Base-by-base conservation (phyloP, 2,113 vertebrate genomes). In the Stomatorhinus ivindoensis region DNA sequence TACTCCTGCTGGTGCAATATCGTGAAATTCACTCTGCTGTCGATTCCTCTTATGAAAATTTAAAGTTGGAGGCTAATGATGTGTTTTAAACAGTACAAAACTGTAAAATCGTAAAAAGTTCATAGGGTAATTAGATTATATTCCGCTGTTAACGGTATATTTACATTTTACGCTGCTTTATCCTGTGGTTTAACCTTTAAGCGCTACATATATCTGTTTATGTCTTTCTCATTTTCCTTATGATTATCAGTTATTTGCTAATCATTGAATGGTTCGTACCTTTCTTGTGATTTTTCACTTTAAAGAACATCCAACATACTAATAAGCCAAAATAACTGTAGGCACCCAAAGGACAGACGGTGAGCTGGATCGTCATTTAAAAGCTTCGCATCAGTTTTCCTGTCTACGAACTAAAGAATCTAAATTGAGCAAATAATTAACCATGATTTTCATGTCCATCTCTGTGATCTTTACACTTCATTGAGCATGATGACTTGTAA, bases 351-450 rank as follows among this genome's bases (percentile, higher is more conserved):
- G 42, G 53, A 89, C 47, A 27, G 2, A 51, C 47, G 10, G 69
- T n/a, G 39, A 46, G 3, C 39, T 24, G 47, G 35, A 73, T 88
- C 24, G 7, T 76, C 61, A 88, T 76, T 76, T 46, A 73, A 47
- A 47, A 35, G 21, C n/a, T 73, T n/a, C 85, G 19, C 55, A 7
- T 47, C 42, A 87, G 21, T 17, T 17, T 24, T 42, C 88, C 47
- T 58, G 87, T 65, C 53, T 58, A n/a, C 89, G 42, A 84, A 51
- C 89, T 87, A 90, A 90, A 90, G 87, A 88, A 88, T 65, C n/a
- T 76, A 50, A 76, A 61, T 42, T 19, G 73, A 80, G 35, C 17
- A 69, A 31, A 15, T 35, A 55, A 88, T 50, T 61, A 46, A 65
- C 24, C 85, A 42, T 87, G 46, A 39, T 87, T 80, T 46, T 44